Percentiles rank a stretch among this genome's conserved stretches.
Evolutionary conservation across 2,797 vertebrate species (phyloP).

Genomic region (Enteromius treurensis): DNA sequence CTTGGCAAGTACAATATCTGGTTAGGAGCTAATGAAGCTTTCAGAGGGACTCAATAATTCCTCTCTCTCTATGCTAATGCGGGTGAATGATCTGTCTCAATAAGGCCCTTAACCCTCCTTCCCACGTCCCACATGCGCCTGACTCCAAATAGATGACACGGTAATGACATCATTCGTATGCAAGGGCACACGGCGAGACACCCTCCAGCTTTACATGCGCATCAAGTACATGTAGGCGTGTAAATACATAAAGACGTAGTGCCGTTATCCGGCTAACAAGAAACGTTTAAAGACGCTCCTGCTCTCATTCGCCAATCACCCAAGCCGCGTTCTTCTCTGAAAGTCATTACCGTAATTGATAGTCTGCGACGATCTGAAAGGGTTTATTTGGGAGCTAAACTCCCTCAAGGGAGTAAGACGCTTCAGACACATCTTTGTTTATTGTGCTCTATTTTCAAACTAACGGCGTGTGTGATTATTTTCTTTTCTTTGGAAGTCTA

Average conservation of each 20-base stretch:
- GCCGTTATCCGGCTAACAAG: conserved; percentile 20
- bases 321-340: conserved; percentile 1
- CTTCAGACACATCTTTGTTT: conserved; percentile 39
- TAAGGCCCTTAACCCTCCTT: conserved; percentile 47
- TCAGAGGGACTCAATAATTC: conserved; percentile 50
- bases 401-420: conserved; percentile 45
- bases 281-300: neutral
- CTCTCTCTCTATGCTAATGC: conserved; percentile 54
- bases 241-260: conserved; percentile 1
- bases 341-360: conserved; percentile 51
- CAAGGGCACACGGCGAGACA: conserved; percentile 4
- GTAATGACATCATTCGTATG: conserved; percentile 40
- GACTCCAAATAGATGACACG: conserved; percentile 18
- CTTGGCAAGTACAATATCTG: conserved; percentile 27
- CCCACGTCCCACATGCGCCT: neutral
- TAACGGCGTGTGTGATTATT: conserved; percentile 39
- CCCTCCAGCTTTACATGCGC: neutral
- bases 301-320: neutral
- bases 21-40: conserved; percentile 49
- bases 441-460: conserved; percentile 42
- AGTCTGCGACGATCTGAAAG: conserved; percentile 50
- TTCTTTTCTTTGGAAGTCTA: conserved; percentile 16
- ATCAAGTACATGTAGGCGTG: conserved; percentile 1
- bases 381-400: conserved; percentile 55
- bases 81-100: conserved; percentile 47